Evolutionary conservation across 2,113 vertebrate genomes (phyloP), one percentile per base, ranked within the genome.

Genomic region (Kryptolebias marmoratus): DNA sequence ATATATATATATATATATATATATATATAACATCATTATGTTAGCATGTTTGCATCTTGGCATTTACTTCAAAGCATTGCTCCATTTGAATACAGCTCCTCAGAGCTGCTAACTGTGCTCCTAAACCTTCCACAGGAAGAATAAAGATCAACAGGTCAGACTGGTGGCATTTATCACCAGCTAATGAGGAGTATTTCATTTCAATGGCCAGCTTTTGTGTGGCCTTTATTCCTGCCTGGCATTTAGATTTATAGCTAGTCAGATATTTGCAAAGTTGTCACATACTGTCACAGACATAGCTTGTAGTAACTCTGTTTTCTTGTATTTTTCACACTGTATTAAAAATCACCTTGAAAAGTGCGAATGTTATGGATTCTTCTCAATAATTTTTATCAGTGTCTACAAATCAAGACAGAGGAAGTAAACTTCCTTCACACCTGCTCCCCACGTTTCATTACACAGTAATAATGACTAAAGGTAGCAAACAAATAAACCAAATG

Each of bases 231-330:
- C 66, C 62, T 77, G 68, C 64, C 72, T 88, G 80, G 65, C 80
- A 90, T 91, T 92, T 88, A 4, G 56, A 71, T 77, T 78, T 71
- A 64, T 55, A 57, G 44, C 30, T 18, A 59, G 22, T 53, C 31
- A 63, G 48, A 65, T 89, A 88, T 89, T 92, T 88, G 71, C 58
- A 62, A 57, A 48, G 64, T 59, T 68, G 75, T 84, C 79, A 60
- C 22, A 65, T 48, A 48, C 54, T 14, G 59, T 60, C 14, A 56
- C 31, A 9, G 36, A 32, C 8, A 11, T 42, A 42, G 18, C 57
- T 59, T 11, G 32, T 18, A 59, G 5, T n/a, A 2, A 16, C 73
- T 22, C 22, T 86, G 28, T 69, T 52, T 28, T 52, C 47, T 70
- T 75, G 81, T 75, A 64, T 39, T 58, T 66, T 64, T 49, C 54